Evolutionary conservation across 2,888 invertebrate genomes (phyloP), one percentile per base, ranked within the genome.

Genomic region (Malthinus flaveolus): DNA sequence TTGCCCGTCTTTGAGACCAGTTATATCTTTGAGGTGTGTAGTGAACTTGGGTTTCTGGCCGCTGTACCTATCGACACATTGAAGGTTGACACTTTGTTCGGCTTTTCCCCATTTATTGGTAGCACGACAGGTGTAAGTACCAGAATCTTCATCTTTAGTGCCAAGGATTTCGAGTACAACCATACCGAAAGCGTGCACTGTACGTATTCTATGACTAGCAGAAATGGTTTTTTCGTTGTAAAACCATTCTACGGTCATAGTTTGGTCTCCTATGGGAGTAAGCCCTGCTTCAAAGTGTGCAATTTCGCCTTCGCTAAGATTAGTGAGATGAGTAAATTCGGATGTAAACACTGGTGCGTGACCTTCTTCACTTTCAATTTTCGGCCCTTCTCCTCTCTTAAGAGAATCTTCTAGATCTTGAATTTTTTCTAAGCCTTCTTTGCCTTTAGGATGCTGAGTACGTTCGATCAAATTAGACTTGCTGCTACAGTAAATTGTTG

Each of bases 241-340:
- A 85, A 94, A 95, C 95, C 95, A 97, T 81, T 96, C 95, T 51
- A 96, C 92, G 23, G 89, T 87, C 94, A 96, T 95, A 15, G 90
- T 91, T 77, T 95, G 93, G 73, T 95, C 95, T 8, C 95, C 94
- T 46, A 93, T 89, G 8, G 99, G 99, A 49, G 94, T 91, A 6
- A 99, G 84, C 47, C 93, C 94, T 34, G 97, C 97, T 81, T 99
- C 98, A 78, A 97, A 97, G 78, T 98, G 97, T 66, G 97, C 97
- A 67, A 96, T 90, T 79, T 98, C 95, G 56, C 96, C 96, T 81
- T 98, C 98, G 36, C 89, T 90, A 47, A 98, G 83, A 70, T 93
- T 93, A 7, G 84, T 81, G 59, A 95, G 83, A 66, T 93, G 88
- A 68, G 90, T 85, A 78, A 94, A 94, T 74, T 93, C 90, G 0